These are phyloP conservation scores for Actias luna DNA, from an alignment of 2,888 invertebrate species.

Conservation along the genomic window DNA sequence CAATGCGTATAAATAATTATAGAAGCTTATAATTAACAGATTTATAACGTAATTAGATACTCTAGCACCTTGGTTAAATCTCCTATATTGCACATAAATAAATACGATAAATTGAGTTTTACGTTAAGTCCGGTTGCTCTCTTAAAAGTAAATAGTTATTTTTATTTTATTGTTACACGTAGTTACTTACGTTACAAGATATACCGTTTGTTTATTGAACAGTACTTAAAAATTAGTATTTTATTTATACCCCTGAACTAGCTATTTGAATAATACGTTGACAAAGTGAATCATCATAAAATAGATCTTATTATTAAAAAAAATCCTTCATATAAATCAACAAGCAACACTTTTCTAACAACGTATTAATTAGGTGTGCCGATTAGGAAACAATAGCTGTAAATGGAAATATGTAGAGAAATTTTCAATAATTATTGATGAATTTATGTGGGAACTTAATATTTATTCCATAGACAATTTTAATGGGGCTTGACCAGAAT, in stretches of 20 bases:
- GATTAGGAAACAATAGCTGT: constrained; percentile 73
- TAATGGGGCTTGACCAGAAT: constrained; percentile 55
- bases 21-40: constrained; percentile 75
- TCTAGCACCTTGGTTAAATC: constrained; percentile 71
- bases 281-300: constrained; percentile 57
- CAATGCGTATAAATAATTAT: constrained; percentile 60
- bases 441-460: constrained; percentile 56
- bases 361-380: constrained; percentile 74
- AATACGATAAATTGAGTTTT: constrained; percentile 37
- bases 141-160: constrained; percentile 31
- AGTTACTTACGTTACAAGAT: constrained; percentile 21
- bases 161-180: constrained; percentile 17
- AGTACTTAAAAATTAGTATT: constrained; percentile 66
- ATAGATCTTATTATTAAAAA: constrained; percentile 60
- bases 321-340: constrained; percentile 72
- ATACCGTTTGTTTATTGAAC: constrained; percentile 55
- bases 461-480: constrained; percentile 60
- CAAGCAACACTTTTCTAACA: constrained; percentile 79
- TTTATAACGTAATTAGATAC: constrained; percentile 69
- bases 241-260: constrained; percentile 50
- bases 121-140: constrained; percentile 65
- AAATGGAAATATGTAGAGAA: constrained; percentile 70
- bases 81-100: constrained; percentile 62
- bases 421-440: constrained; percentile 56
- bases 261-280: constrained; percentile 45